Evolutionary conservation across 2,888 invertebrate species (phyloP), one percentile per base, ranked within the genome.

Genomic region (Aphrophora alni): DNA sequence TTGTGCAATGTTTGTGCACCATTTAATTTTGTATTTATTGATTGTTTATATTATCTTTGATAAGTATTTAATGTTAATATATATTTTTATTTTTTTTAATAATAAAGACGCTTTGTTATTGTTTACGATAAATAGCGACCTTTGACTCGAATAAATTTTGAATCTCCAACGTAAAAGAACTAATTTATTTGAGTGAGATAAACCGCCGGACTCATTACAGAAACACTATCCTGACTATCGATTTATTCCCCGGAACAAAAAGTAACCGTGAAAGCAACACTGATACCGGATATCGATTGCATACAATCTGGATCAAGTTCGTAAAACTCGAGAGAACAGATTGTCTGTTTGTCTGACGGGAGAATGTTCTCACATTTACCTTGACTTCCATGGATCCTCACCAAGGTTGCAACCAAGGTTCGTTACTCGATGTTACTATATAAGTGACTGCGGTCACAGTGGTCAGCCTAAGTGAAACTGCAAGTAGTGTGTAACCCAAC

Each of bases 381-480:
- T 59, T 59, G 59, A 59, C 59, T 59, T 59, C 59, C 59, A 59
- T 21, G 59, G 59, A 59, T 59, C 59, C 59, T 12, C 2, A 21
- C 59, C 59, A 59, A 59, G 59, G 59, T 59, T 59, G 21, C 59
- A 59, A 21, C 59, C 59, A 59, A 59, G 59, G 59, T 59, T n/a
- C n/a, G n/a, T n/a, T 21, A 7, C n/a, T 3, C 59, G 59, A 14
- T 59, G 21, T 59, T 59, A 59, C 59, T 59, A 59, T 59, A 59
- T 59, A 59, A 59, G 59, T 59, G 21, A 59, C 59, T 59, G 3
- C 21, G 59, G 59, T 59, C 59, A 59, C 59, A 21, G 21, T 21
- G 59, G 59, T 59, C 59, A 59, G n/a, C 2, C 21, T 1, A 59
- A n/a, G 59, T 59, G 44, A 14, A 44, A 44, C 44, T 44, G 8